Base-by-base conservation (phyloP, 2,888 invertebrate species). In the Philereme vetulata region DNA sequence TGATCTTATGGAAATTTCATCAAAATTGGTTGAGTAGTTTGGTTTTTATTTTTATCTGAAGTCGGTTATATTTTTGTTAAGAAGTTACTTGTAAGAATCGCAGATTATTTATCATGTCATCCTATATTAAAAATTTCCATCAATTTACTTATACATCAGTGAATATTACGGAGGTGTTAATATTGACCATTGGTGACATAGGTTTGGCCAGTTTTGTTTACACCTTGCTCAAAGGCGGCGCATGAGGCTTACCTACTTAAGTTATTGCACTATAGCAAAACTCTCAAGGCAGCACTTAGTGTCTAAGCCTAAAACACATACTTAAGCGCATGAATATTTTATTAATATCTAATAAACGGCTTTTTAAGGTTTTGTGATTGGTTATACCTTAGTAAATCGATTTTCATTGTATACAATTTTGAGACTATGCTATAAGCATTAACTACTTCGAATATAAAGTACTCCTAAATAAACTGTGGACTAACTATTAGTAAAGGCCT, bases 181-280 rank as follows among this genome's bases (percentile, higher is more conserved):
- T 66, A 57, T n/a, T 61, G 65, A 58, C 63, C 60, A 68, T 66
- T 63, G n/a, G n/a, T n/a, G 21, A 21, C 21, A 21, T 60, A 49
- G 21, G 55, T 47, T 51, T 21, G 51, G 43, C 45, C 53, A 47
- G 46, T 61, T 51, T 68, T 76, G 71, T 77, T 73, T 76, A 64
- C 72, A 64, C 54, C 64, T 67, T 71, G 68, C 62, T 71, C 72
- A 32, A 8, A 72, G 68, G 71, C 64, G 58, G 67, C 54, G 49
- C 5, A 42, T 21, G 38, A 40, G 40, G 36, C 10, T 5, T 49
- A 46, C 36, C 9, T 56, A 35, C 36, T 38, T 49, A 67, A 60
- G 61, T 59, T 58, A 66, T 66, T 66, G 38, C 71, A 72, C 51
- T 68, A 72, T 82, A 82, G 79, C 80, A 70, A 79, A 78, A 82